Conservation (phyloP, 1,140 invertebrate species). For the Neodiprion fabricii region DNA sequence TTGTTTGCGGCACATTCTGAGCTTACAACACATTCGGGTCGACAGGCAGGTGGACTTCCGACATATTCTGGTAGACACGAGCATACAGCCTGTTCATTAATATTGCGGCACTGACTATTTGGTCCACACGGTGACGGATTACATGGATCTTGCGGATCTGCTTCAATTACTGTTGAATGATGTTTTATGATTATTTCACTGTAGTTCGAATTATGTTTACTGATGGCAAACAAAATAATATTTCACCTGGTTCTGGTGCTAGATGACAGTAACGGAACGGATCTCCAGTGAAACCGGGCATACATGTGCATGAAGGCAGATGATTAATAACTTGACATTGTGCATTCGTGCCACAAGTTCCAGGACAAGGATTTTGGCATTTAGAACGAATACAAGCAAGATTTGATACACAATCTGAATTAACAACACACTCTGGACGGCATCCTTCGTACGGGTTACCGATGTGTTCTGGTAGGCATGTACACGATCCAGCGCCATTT, state of each 20-base stretch:
- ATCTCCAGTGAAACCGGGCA: slow-evolving; percentile 55
- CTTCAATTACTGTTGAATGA: slow-evolving; percentile 29
- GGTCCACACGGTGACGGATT: slow-evolving; percentile 60
- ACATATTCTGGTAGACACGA: slow-evolving; percentile 54
- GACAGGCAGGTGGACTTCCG: slow-evolving; percentile 62
- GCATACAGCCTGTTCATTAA: slow-evolving; percentile 47
- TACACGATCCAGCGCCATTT: slow-evolving; percentile 45
- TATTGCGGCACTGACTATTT: slow-evolving; percentile 56
- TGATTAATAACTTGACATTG: slow-evolving; percentile 56
- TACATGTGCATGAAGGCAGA: slow-evolving; percentile 53
- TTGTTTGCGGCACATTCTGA: slow-evolving; percentile 46
- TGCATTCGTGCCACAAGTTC: slow-evolving; percentile 59
- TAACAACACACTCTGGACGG: slow-evolving; percentile 49
- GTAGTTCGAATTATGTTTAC: slow-evolving; percentile 16
- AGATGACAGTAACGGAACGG: slow-evolving; percentile 48
- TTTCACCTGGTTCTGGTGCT: slow-evolving; percentile 24
- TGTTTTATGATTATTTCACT: slow-evolving; percentile 23
- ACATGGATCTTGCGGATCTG: slow-evolving; percentile 44
- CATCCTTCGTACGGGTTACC: slow-evolving; percentile 73
- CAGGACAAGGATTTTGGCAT: slow-evolving; percentile 58
- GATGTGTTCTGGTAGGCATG: slow-evolving; percentile 52
- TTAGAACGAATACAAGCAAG: slow-evolving; percentile 57
- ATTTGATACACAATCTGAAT: slow-evolving; percentile 55
- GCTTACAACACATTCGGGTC: slow-evolving; percentile 51
- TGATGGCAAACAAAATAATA: slow-evolving; percentile 25